These are phyloP conservation scores for Okamejei kenojei DNA, from an alignment of 2,797 vertebrate genomes.

Conservation along the genomic window DNA sequence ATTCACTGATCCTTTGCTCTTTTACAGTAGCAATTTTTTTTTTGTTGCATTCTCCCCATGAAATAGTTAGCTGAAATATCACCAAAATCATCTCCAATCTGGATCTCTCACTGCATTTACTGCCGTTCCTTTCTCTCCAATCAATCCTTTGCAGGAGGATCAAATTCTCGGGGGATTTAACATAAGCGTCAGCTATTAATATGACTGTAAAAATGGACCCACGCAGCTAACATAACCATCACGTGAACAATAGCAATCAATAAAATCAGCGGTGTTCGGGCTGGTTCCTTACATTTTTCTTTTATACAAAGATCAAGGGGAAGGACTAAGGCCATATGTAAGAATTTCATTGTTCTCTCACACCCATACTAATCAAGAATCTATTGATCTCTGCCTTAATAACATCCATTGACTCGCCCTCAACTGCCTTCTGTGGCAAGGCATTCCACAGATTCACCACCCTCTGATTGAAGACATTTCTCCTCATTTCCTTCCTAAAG, in stretches of 20 bases:
- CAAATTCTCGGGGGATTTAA: background rate
- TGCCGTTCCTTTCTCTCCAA: background rate
- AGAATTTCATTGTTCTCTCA: too few species aligned
- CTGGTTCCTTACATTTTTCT: background rate
- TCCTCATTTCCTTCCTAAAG: too few species aligned
- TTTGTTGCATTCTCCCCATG: background rate
- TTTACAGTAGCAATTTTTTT: background rate
- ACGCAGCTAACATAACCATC: background rate
- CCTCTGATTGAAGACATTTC: too few species aligned
- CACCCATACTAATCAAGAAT: too few species aligned
- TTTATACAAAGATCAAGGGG: background rate
- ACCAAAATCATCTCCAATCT: background rate
- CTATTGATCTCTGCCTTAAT: too few species aligned
- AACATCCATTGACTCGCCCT: too few species aligned
- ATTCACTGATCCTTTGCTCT: background rate
- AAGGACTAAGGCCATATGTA: background rate
- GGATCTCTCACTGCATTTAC: background rate
- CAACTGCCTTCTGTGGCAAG: too few species aligned
- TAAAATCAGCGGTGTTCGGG: background rate
- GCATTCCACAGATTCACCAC: too few species aligned
- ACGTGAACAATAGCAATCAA: background rate
- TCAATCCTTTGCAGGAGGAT: background rate
- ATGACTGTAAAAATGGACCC: background rate
- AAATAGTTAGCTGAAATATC: background rate
- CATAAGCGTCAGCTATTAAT: background rate